Percentiles rank a stretch among this genome's conserved stretches.
Conservation (phyloP, 2,113 vertebrate species). For the Piaya cayana region DNA sequence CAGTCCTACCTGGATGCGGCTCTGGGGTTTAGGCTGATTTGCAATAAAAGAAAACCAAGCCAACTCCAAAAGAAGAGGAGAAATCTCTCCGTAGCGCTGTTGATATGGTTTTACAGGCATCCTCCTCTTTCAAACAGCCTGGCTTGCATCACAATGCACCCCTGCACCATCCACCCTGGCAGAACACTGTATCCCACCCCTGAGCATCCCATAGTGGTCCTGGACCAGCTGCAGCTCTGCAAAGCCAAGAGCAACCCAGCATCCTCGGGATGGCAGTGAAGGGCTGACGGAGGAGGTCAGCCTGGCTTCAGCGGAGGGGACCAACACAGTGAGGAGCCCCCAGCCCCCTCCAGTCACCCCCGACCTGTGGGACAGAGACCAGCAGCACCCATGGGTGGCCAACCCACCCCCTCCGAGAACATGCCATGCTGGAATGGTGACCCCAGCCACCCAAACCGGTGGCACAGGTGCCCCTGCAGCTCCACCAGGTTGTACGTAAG, state of each 20-base stretch:
- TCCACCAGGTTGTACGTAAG: too few species aligned
- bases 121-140: not conserved
- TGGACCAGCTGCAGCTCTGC: too few species aligned
- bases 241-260: not conserved
- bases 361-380: fast-evolving
- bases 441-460: too few species aligned
- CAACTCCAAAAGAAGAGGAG: not conserved
- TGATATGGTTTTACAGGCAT: not conserved
- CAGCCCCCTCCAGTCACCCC: not conserved
- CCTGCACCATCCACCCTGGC: not conserved
- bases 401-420: not conserved
- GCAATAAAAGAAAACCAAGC: not conserved
- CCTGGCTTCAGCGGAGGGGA: not conserved
- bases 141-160: fast-evolving
- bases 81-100: not conserved
- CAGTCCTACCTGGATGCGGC: fast-evolving
- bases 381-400: not conserved
- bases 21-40: not conserved
- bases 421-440: fast-evolving
- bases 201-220: fast-evolving
- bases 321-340: fast-evolving
- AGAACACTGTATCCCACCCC: not conserved
- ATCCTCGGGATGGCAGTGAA: not conserved
- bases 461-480: too few species aligned
- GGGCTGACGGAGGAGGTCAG: not conserved